Evolutionary conservation across 2,797 vertebrate species (phyloP).

Genomic region (Notoglanidium macrostoma): DNA sequence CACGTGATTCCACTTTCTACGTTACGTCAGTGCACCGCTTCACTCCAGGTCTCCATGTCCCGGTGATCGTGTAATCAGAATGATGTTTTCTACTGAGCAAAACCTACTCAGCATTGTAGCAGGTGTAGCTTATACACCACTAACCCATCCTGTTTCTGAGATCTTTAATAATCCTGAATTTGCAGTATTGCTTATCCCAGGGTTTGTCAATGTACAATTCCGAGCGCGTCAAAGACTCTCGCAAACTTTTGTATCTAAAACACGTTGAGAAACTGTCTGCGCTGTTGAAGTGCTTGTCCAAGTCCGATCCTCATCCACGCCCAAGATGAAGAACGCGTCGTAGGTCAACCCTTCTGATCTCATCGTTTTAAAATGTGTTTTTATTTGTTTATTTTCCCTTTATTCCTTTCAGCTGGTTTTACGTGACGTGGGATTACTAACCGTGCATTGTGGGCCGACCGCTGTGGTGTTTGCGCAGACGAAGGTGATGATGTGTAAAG

Average conservation of each 20-base stretch:
- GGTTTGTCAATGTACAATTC: not conserved
- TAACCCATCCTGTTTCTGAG: not conserved
- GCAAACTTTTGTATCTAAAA: not conserved
- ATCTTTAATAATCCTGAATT: not conserved
- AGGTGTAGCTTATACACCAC: conserved; percentile 23
- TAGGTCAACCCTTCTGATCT: conserved; percentile 3
- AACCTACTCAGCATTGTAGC: conserved; percentile 2
- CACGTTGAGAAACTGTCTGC: not conserved
- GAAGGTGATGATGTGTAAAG: conserved; percentile 29
- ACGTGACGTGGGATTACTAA: not conserved
- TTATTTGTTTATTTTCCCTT: not conserved
- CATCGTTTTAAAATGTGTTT: not conserved
- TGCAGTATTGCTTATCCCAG: not conserved
- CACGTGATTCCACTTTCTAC: not conserved
- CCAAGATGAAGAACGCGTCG: not conserved
- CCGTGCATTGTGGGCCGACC: not conserved
- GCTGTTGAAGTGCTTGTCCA: not conserved
- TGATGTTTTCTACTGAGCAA: conserved; percentile 15
- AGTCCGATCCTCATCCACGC: not conserved
- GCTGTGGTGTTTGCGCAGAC: not conserved
- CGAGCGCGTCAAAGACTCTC: not conserved
- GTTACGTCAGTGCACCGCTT: not conserved
- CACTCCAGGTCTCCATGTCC: not conserved
- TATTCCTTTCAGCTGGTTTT: not conserved
- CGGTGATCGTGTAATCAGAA: not conserved